phyloP scores from a whole-genome alignment of 2,113 vertebrate species.

The Solea senegalensis region DNA sequence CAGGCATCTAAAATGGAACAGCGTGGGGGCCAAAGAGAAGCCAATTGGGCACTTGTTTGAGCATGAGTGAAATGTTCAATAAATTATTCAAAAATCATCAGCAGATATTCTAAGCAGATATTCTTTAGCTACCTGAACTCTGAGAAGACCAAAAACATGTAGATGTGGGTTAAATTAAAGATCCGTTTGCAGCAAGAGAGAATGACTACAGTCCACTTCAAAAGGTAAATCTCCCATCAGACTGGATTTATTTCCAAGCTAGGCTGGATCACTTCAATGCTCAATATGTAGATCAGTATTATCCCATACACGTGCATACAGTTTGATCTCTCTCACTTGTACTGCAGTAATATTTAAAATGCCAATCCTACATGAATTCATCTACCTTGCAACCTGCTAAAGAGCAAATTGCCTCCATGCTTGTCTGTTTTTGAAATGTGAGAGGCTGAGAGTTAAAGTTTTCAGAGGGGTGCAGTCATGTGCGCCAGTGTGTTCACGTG shows the following conservation, averaged over 20 bases:
- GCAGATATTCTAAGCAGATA: too few species aligned
- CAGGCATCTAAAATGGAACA: neutral
- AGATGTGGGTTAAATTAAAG: constrained; percentile 5
- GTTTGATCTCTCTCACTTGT: neutral
- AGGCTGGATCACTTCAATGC: constrained; percentile 12
- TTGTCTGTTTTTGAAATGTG: too few species aligned
- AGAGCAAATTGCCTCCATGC: too few species aligned
- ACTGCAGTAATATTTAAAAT: neutral
- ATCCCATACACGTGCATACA: constrained; percentile 8
- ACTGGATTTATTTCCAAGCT: constrained; percentile 31
- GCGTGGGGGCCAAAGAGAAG: neutral
- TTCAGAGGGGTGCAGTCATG: too few species aligned
- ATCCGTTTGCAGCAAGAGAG: constrained; percentile 23
- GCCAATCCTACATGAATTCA: neutral
- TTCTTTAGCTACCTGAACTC: neutral
- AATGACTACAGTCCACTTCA: constrained; percentile 6
- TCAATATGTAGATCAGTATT: constrained; percentile 30
- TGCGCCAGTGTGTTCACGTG: too few species aligned
- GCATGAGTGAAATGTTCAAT: too few species aligned
- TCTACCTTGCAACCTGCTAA: too few species aligned
- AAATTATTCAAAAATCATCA: too few species aligned
- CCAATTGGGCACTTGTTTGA: too few species aligned
- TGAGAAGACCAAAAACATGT: neutral
- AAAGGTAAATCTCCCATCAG: constrained; percentile 37
- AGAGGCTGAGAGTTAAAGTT: neutral